Evolutionary conservation across 2,888 invertebrate genomes (phyloP).

Genomic region (Polydrusus cervinus): DNA sequence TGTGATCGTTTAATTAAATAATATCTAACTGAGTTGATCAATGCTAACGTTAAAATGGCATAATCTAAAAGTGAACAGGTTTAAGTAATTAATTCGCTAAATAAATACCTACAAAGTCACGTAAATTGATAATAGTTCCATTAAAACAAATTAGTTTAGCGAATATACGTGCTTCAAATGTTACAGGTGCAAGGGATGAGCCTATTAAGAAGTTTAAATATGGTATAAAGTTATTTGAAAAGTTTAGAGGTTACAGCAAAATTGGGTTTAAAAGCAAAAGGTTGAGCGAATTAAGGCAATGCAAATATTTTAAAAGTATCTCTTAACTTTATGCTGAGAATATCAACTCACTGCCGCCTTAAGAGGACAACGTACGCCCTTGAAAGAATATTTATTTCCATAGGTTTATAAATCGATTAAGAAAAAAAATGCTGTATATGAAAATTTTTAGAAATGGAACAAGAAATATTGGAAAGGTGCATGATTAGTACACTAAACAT

Average conservation of each 20-base stretch:
- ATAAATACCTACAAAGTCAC: slow-evolving; percentile 9
- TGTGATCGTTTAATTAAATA: too few relatives aligned
- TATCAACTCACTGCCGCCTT: neutral
- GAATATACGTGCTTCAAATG: slow-evolving; percentile 15
- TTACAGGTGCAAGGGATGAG: slow-evolving; percentile 15
- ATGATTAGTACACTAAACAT: too few relatives aligned
- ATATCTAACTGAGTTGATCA: neutral
- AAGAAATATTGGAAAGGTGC: too few relatives aligned
- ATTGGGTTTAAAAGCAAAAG: slow-evolving; percentile 7
- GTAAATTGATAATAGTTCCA: slow-evolving; percentile 10
- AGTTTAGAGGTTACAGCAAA: slow-evolving; percentile 14
- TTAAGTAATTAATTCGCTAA: slow-evolving; percentile 2
- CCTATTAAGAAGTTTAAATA: slow-evolving; percentile 19
- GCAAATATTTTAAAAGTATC: neutral
- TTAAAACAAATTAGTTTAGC: slow-evolving; percentile 5
- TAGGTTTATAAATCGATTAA: too few relatives aligned
- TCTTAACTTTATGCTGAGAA: neutral
- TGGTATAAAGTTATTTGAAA: slow-evolving; percentile 16
- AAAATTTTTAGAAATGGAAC: too few relatives aligned
- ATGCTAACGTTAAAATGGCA: too few relatives aligned
- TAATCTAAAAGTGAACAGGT: neutral
- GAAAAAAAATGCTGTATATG: too few relatives aligned
- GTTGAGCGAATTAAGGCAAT: neutral
- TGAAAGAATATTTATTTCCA: too few relatives aligned
- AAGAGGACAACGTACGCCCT: too few relatives aligned